Evolutionary conservation across 2,888 invertebrate species (phyloP).

Genomic region (Tetramorium bicarinatum): DNA sequence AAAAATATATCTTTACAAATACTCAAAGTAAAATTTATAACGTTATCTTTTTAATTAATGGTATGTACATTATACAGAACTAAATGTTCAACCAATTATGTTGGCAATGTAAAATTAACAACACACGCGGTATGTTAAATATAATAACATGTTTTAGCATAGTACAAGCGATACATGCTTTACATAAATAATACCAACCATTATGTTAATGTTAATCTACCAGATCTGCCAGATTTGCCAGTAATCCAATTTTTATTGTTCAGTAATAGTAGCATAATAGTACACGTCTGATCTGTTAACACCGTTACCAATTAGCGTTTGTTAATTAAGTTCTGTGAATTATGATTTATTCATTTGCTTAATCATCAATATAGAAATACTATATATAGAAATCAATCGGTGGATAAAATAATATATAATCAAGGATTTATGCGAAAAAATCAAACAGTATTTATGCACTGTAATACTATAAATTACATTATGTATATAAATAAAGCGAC

Average conservation of each 20-base stretch:
- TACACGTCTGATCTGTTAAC: slow-evolving; percentile 6
- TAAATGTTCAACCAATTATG: slow-evolving; percentile 9
- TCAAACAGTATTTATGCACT: not conserved
- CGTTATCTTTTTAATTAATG: not conserved
- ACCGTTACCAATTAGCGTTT: slow-evolving; percentile 48
- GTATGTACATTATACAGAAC: not conserved
- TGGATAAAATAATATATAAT: not conserved
- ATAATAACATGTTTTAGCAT: slow-evolving; percentile 26
- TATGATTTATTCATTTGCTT: slow-evolving; percentile 45
- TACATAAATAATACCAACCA: slow-evolving; percentile 29
- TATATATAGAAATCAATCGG: not conserved
- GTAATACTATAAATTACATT: not conserved
- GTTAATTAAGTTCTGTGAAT: slow-evolving; percentile 56
- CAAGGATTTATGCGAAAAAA: not conserved
- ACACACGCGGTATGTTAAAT: slow-evolving; percentile 1
- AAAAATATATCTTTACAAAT: not conserved
- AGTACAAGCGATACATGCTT: slow-evolving; percentile 15
- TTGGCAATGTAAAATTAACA: slow-evolving; percentile 11
- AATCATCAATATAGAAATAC: slow-evolving; percentile 14
- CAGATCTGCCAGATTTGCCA: slow-evolving; percentile 43
- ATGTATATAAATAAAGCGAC: not conserved
- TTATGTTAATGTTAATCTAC: slow-evolving; percentile 29
- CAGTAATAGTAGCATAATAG: slow-evolving; percentile 17
- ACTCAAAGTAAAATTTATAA: not conserved
- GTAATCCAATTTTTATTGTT: slow-evolving; percentile 35